Evolutionary conservation across 2,113 vertebrate genomes (phyloP).

Genomic region (Dolichotis patagonum): DNA sequence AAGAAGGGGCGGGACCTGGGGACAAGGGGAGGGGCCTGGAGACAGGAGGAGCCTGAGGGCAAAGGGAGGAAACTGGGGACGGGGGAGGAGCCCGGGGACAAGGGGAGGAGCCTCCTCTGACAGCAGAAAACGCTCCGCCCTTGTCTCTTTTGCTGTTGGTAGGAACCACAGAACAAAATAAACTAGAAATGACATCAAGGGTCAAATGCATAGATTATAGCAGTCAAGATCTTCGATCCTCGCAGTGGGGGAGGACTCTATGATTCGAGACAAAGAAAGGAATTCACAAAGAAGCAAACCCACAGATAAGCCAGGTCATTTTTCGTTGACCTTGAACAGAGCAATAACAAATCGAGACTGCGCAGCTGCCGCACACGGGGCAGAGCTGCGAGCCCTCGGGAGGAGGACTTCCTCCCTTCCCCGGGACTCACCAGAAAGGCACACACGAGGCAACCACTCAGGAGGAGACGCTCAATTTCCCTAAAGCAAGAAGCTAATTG

Average conservation of each 20-base stretch:
- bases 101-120: not conserved
- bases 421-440: not conserved
- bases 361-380: too few species aligned
- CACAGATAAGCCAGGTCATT: too few species aligned
- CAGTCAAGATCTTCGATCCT: not conserved
- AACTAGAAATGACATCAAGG: not conserved
- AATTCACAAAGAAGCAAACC: not conserved
- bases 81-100: not conserved
- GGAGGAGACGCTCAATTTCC: not conserved
- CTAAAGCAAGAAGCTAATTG: not conserved
- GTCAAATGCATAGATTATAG: not conserved
- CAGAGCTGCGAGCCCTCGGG: not conserved
- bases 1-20: too few species aligned
- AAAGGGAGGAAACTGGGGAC: too few species aligned
- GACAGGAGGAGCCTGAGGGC: too few species aligned
- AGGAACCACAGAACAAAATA: not conserved
- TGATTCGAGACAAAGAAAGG: not conserved
- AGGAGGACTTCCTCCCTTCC: not conserved
- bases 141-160: fast-evolving
- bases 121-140: not conserved
- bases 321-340: not conserved
- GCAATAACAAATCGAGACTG: not conserved
- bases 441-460: not conserved
- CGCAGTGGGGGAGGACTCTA: not conserved
- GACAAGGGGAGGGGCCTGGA: too few species aligned